Evolutionary conservation across 2,113 vertebrate genomes (phyloP).

Genomic region (Varanus komodoensis): DNA sequence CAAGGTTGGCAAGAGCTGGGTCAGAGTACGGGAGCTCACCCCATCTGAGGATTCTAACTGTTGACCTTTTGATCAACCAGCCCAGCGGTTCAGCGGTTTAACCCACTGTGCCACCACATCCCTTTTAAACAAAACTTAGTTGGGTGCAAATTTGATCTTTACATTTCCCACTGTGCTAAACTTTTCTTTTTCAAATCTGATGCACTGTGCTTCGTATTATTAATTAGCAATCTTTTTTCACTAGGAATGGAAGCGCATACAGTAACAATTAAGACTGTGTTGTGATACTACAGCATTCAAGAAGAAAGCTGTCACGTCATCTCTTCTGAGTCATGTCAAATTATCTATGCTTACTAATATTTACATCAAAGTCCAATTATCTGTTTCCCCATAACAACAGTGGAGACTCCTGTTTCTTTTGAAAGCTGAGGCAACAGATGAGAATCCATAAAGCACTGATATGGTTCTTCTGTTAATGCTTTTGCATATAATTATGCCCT

Average conservation of each 20-base stretch:
- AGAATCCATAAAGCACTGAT: conserved; percentile 78
- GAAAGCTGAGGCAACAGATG: conserved; percentile 55
- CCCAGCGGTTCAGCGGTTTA: no score
- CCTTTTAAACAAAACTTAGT: not conserved
- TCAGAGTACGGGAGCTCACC: no score
- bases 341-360: conserved; percentile 45
- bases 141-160: conserved; percentile 61
- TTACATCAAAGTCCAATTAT: conserved; percentile 51
- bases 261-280: conserved; percentile 55
- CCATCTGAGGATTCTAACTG: no score
- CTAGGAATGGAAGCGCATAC: conserved; percentile 32
- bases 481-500: conserved; percentile 78
- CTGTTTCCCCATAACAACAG: conserved; percentile 26
- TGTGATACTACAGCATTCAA: conserved; percentile 32
- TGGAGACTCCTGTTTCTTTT: conserved; percentile 52
- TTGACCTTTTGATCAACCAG: no score
- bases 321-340: conserved; percentile 48
- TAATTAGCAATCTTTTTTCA: conserved; percentile 46
- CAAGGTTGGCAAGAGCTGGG: no score
- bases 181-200: conserved; percentile 46
- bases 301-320: conserved; percentile 51
- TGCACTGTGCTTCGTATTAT: conserved; percentile 50
- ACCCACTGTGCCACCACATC: no score
- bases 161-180: conserved; percentile 52
- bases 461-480: conserved; percentile 77